Evolutionary conservation across 2,113 vertebrate species (phyloP), one percentile per base, ranked within the genome.

Genomic region (Benthochromis sp.): DNA sequence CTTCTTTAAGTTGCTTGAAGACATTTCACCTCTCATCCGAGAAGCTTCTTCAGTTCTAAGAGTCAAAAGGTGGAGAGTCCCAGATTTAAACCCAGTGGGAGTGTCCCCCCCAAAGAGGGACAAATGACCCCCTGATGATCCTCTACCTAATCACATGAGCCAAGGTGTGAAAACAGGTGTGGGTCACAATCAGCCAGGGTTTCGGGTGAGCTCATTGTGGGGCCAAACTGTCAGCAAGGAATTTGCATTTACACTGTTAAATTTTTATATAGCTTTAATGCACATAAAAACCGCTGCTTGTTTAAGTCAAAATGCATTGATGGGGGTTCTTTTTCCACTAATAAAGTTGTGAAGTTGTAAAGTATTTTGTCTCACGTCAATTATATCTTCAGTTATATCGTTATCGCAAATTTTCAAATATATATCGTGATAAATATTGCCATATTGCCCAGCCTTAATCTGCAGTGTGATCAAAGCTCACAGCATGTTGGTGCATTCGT

Each of bases 321-420:
- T 57, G 24, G 13, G 54, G 24, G 13, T 57, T 57, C 24, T 29
- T 57, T 57, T 57, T 57, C 0, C 24, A 29, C 55, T 1, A 57
- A 57, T 57, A 57, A 29, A 29, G 7, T 29, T 57, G 0, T 29
- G 7, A 0, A 29, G 54, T 57, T 57, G 55, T 57, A 0, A 57
- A 57, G 24, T 29, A 57, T 57, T 57, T 16, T 57, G 54, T 57
- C 7, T 57, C 0, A 0, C 0, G 3, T 57, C 24, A 29, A 0
- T 16, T 29, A 2, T 57, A 57, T 57, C 24, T 14, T 57, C 13
- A 57, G 54, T 57, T 57, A 29, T 57, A 3, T 57, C 1, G 0
- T 57, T 57, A 57, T 57, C 0, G 13, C 54, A 57, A 57, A 57
- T 57, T 57, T 57, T 57, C 55, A 57, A 57, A 16, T 57, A 16